Percentiles rank a stretch among this genome's conserved stretches.
These are phyloP conservation scores for Ctenoplectra terminalis DNA, from an alignment of 1,140 invertebrate genomes.

Conservation along the genomic window DNA sequence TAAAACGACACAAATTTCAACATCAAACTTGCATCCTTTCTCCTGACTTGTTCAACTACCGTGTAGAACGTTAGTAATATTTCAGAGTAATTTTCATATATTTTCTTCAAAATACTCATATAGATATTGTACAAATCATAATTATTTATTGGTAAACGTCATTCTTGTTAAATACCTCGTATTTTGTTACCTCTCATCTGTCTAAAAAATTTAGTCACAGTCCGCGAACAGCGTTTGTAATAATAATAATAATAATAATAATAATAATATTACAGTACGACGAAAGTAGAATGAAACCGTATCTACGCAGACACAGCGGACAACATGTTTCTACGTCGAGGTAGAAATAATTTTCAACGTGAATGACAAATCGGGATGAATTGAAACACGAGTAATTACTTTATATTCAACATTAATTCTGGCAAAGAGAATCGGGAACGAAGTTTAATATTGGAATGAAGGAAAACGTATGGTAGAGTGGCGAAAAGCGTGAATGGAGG, in stretches of 20 bases:
- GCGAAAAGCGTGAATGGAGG: no score
- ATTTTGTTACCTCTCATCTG: no score
- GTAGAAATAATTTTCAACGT: background rate
- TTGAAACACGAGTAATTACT: background rate
- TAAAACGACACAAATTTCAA: background rate
- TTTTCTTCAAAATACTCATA: no score
- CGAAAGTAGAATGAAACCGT: no score
- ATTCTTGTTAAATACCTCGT: no score
- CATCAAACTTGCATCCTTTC: background rate
- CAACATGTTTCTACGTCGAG: background rate
- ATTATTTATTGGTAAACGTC: no score
- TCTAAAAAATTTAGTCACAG: no score
- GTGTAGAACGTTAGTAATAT: background rate
- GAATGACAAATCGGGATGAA: background rate
- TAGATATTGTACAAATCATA: no score
- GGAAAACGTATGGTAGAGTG: background rate
- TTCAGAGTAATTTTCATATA: background rate
- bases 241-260: no score
- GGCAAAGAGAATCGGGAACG: background rate
- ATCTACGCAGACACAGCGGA: no score
- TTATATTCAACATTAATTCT: background rate
- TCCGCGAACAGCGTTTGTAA: no score
- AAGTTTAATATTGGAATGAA: background rate
- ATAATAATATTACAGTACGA: no score
- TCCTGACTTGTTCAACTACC: background rate